Conservation (phyloP, 92 coral and sea anemone genomes). For the Paramuricea clavata region DNA sequence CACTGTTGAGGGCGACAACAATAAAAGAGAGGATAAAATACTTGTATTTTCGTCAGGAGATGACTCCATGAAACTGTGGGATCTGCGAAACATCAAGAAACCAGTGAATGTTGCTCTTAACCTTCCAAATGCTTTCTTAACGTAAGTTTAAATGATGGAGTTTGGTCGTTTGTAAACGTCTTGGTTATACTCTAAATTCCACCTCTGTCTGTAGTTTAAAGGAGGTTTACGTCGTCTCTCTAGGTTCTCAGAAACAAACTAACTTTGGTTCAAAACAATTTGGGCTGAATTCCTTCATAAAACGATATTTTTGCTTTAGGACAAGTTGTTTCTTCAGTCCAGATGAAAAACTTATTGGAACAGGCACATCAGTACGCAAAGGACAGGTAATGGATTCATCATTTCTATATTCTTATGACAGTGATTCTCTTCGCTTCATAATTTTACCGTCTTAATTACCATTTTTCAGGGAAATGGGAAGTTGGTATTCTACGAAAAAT, state of each 20-base stretch:
- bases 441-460: neutral
- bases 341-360: constrained; percentile 84
- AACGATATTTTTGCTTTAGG: constrained; percentile 53
- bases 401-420: neutral
- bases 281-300: neutral
- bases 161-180: neutral
- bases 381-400: constrained; percentile 74
- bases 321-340: constrained; percentile 94
- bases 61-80: constrained; percentile 94
- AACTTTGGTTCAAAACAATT: neutral
- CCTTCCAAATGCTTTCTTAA: constrained; percentile 82
- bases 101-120: constrained; percentile 84
- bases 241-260: neutral
- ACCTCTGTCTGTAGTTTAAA: too few relatives aligned
- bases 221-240: neutral
- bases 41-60: constrained; percentile 73
- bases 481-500: constrained; percentile 83
- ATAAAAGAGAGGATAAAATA: too few relatives aligned
- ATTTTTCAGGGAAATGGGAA: constrained; percentile 82
- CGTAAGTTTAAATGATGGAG: constrained; percentile 80
- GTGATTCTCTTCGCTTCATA: too few relatives aligned
- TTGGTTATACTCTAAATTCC: too few relatives aligned
- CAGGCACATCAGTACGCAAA: constrained; percentile 94
- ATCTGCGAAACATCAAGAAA: constrained; percentile 84
- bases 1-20: too few relatives aligned